phyloP scores from a whole-genome alignment of 92 coral and sea anemone species.

The Parazoanthus darwini region DNA sequence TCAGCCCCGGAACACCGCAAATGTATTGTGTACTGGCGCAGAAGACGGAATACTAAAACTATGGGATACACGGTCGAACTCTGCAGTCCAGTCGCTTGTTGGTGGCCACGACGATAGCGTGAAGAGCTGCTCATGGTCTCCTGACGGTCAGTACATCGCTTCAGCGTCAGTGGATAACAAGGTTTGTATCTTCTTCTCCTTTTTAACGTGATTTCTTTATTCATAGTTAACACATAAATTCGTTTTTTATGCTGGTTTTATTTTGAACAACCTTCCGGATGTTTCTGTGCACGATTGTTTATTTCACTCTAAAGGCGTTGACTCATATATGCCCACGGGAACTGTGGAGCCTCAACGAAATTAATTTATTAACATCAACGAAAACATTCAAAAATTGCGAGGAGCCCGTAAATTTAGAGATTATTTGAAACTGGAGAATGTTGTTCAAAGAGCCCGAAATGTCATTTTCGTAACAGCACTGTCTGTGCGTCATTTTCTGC shows the following conservation, averaged over 20 bases:
- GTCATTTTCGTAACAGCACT: not conserved
- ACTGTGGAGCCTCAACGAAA: not conserved
- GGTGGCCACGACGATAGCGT: slow-evolving; percentile 98
- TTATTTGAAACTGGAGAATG: not conserved
- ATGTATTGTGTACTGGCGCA: slow-evolving; percentile 90
- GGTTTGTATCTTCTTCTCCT: slow-evolving; percentile 53
- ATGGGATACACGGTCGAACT: slow-evolving; percentile 84
- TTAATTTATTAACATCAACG: not conserved
- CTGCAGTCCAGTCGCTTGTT: slow-evolving; percentile 75
- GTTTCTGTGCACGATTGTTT: slow-evolving; percentile 17
- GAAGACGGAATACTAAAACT: slow-evolving; percentile 92
- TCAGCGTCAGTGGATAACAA: slow-evolving; percentile 90
- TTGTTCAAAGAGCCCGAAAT: not conserved
- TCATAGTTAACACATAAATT: not conserved
- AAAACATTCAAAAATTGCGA: not conserved
- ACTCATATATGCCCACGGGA: not conserved
- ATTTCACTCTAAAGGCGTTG: slow-evolving; percentile 20
- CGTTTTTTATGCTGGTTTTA: not conserved
- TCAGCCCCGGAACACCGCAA: slow-evolving; percentile 59
- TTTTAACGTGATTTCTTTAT: not conserved
- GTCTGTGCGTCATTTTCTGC: not conserved
- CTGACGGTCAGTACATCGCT: slow-evolving; percentile 80
- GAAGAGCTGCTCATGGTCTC: slow-evolving; percentile 90
- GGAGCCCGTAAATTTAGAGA: not conserved
- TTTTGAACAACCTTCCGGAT: slow-evolving; percentile 18